A percentile compares a stretch with the other conserved stretches of the same genome.
Evolutionary conservation across 2,888 invertebrate genomes (phyloP).

Genomic region (Villa cingulata): DNA sequence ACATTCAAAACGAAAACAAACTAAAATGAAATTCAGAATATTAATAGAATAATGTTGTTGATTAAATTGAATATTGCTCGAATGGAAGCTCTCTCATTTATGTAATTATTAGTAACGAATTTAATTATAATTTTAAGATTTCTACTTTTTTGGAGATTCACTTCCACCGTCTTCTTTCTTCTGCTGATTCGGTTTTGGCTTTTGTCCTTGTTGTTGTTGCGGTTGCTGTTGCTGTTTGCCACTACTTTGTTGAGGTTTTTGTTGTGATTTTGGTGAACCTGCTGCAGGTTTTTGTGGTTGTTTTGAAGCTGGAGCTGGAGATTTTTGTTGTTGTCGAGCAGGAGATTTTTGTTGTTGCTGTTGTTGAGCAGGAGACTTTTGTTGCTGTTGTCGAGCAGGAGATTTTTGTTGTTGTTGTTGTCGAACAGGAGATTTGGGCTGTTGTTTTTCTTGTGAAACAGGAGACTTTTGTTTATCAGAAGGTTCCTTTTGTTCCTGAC

Average conservation of each 20-base stretch:
- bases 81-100: neutral
- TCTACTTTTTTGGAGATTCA: neutral
- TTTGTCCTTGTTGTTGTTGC: slow-evolving; percentile 10
- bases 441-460: too few species aligned
- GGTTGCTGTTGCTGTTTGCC: neutral
- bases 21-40: too few species aligned
- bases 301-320: neutral
- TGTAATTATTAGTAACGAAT: neutral
- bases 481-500: too few species aligned
- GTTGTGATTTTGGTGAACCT: neutral
- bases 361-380: neutral
- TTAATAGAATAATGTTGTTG: neutral
- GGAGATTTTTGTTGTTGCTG: neutral
- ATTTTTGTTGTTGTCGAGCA: neutral
- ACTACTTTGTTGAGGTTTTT: neutral
- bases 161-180: slow-evolving; percentile 8
- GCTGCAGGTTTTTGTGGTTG: neutral
- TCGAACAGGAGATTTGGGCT: too few species aligned
- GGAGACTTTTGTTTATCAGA: too few species aligned
- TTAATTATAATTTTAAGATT: neutral
- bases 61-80: neutral
- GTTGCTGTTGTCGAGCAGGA: neutral
- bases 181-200: slow-evolving; percentile 13
- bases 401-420: neutral
- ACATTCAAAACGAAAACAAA: neutral